phyloP scores from a whole-genome alignment of 2,797 vertebrate genomes.

The Tragopan temminckii region DNA sequence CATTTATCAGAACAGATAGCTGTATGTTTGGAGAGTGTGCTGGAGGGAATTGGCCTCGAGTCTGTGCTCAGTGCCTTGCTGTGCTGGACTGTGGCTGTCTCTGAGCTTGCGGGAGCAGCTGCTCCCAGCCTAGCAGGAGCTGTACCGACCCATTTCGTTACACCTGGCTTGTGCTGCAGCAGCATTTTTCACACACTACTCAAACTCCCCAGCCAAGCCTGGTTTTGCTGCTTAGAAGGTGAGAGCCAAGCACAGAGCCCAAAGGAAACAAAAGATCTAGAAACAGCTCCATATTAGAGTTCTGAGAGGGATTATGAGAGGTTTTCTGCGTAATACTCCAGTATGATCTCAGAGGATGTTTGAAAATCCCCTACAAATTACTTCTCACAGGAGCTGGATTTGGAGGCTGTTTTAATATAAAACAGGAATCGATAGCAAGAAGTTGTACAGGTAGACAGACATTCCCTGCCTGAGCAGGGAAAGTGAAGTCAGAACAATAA shows the following conservation, averaged over 20 bases:
- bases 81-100: not conserved
- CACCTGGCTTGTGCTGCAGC: not conserved
- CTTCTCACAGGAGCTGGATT: slow-evolving; percentile 30
- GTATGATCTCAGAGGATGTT: slow-evolving; percentile 33
- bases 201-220: not conserved
- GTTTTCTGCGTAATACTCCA: not conserved
- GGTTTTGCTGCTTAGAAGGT: not conserved
- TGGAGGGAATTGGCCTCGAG: not conserved
- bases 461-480: not conserved
- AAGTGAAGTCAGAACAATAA: not conserved
- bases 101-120: not conserved
- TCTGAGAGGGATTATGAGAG: slow-evolving; percentile 33
- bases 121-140: not conserved
- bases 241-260: not conserved
- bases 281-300: slow-evolving; percentile 23
- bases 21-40: not conserved
- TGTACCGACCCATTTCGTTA: not conserved
- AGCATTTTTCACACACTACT: rapidly evolving
- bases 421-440: not conserved
- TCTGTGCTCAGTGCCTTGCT: not conserved
- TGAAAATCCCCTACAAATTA: slow-evolving; percentile 51
- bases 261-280: slow-evolving; percentile 25
- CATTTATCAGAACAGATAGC: not conserved
- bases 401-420: not conserved
- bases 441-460: not conserved